A percentile compares a stretch with the other conserved stretches of the same genome.
Conservation (phyloP, 2,888 invertebrate genomes). For the Phlogophora meticulosa region DNA sequence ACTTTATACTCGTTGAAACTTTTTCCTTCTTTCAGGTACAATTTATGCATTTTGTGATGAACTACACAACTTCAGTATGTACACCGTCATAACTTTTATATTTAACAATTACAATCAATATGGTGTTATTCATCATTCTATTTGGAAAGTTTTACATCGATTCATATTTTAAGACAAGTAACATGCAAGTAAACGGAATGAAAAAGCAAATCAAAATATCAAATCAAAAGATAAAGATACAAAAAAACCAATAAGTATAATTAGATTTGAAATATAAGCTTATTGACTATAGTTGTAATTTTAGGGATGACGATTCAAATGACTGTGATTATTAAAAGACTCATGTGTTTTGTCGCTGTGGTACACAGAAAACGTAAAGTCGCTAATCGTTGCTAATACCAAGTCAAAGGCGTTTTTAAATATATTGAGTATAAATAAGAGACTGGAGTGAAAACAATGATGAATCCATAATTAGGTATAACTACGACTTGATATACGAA, state of each 20-base stretch:
- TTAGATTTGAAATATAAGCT: no score
- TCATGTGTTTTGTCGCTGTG: no score
- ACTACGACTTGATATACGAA: constrained; percentile 14
- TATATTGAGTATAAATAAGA: background rate
- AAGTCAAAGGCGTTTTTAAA: constrained; percentile 4
- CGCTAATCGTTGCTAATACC: constrained; percentile 15
- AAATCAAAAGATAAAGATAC: constrained; percentile 3
- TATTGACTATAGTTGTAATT: no score
- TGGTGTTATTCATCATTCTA: constrained; percentile 62
- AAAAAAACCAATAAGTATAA: background rate
- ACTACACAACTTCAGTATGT: constrained; percentile 64
- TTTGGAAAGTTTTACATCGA: constrained; percentile 71
- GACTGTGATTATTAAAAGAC: no score
- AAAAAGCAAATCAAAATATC: background rate
- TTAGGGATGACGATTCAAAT: no score
- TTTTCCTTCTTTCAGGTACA: constrained; percentile 88
- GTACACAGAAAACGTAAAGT: background rate
- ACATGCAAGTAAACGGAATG: background rate
- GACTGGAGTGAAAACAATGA: constrained; percentile 21
- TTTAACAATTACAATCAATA: constrained; percentile 44
- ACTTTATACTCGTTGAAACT: background rate
- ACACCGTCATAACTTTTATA: constrained; percentile 60
- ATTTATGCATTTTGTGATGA: constrained; percentile 91
- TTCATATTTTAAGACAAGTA: constrained; percentile 56
- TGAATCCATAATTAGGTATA: constrained; percentile 13